Conservation (phyloP, 2,888 invertebrate genomes). For the Danaus chrysippus region DNA sequence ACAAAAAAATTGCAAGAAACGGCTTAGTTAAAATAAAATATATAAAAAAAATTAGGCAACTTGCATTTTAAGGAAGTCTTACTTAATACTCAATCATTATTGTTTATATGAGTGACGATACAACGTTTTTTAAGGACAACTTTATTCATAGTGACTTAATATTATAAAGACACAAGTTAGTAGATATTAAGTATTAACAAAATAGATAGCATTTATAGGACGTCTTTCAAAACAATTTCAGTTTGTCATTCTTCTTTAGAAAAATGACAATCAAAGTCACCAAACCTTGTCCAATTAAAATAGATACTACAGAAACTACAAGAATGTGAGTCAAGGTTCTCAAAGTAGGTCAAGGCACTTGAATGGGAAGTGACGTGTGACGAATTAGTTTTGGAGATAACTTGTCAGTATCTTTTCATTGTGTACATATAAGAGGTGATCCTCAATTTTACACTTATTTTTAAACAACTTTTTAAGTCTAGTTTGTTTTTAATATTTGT, state of each 20-base stretch:
- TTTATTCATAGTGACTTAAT: background rate
- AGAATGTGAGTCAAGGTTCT: conserved; percentile 27
- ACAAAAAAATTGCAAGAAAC: background rate
- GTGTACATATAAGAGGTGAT: too few relatives aligned
- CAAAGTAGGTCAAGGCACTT: conserved; percentile 24
- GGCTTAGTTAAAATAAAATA: background rate
- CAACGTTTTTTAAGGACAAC: too few relatives aligned
- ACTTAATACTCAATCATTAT: too few relatives aligned
- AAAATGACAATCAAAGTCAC: conserved; percentile 1
- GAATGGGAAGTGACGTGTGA: conserved; percentile 27
- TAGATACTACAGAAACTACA: conserved; percentile 22
- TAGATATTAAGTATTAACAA: background rate
- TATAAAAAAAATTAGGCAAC: too few relatives aligned
- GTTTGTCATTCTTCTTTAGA: conserved; percentile 2
- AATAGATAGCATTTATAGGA: background rate
- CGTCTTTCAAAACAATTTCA: background rate
- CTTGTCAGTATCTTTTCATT: background rate
- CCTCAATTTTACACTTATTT: too few relatives aligned
- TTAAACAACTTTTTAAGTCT: too few relatives aligned
- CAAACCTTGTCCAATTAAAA: conserved; percentile 26
- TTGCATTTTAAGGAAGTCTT: too few relatives aligned
- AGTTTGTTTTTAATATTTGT: too few relatives aligned
- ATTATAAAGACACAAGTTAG: background rate
- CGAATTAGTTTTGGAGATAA: conserved; percentile 31
- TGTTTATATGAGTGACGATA: too few relatives aligned